Base-by-base conservation (phyloP, 2,888 invertebrate species). In the Ormyrus rosae region DNA sequence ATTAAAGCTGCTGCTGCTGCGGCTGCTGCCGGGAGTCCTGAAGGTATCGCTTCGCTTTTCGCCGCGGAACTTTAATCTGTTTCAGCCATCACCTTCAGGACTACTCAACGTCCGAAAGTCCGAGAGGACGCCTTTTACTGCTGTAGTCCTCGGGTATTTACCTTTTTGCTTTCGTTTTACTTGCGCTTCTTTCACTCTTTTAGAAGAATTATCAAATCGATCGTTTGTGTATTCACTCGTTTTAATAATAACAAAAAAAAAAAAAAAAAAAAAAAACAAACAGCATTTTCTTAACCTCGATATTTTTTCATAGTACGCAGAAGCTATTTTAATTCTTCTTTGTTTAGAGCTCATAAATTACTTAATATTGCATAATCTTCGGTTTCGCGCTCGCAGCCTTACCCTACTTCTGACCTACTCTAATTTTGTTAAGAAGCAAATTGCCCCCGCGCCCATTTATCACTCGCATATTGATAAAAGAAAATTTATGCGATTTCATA, bases 41-140 rank as follows among this genome's bases (percentile, higher is more conserved):
- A 60, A 75, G 85, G 86, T 85, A 85, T 85, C 84, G 85, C 85
- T 86, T 84, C 85, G 65, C 69, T 83, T 82, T 72, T 72, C 65
- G 46, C 50, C 55, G 34, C 34, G 85, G 82, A 87, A 88, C 85
- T 89, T 89, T 89, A 88, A 89, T 89, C 86, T 87, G 86, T 87
- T 86, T 84, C 83, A 82, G 80, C 86, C 81, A 84, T 84, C 86
- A 83, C 71, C 71, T 70, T 53, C 80, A 68, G 56, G 76, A 63
- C 60, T 68, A 76, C 55, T 67, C 76, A 55, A 63, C 67, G 61
- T 76, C 53, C 75, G 8, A 69, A 75, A 68, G 56, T 13, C 64
- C 11, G 51, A 46, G 2, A 53, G 6, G 6, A 5, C 64, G 13
- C 11, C 53, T 67, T 67, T 67, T 67, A 10, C 53, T 53, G 0